Evolutionary conservation across 2,888 invertebrate genomes (phyloP).

Genomic region (Aleiodes testaceus): DNA sequence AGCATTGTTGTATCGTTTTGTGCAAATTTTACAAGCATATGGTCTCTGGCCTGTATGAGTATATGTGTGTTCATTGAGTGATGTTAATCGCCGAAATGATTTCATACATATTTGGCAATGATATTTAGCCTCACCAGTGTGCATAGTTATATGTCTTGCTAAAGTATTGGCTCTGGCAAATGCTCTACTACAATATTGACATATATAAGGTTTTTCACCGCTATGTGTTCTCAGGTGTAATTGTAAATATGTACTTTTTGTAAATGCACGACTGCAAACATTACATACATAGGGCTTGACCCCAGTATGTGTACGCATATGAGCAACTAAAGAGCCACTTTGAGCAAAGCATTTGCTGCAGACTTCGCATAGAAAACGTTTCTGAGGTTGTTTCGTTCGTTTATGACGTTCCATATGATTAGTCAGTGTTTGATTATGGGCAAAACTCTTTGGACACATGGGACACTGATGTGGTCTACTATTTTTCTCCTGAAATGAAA

Average conservation of each 20-base stretch:
- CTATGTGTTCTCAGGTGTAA: conserved; percentile 67
- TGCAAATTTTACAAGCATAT: conserved; percentile 68
- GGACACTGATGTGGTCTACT: conserved; percentile 65
- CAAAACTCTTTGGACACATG: conserved; percentile 67
- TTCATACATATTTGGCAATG: conserved; percentile 68
- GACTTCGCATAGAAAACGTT: conserved; percentile 67
- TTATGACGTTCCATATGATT: conserved; percentile 68
- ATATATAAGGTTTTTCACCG: conserved; percentile 69
- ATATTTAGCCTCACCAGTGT: conserved; percentile 69
- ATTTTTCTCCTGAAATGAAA: conserved; percentile 60
- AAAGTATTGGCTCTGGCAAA: conserved; percentile 69
- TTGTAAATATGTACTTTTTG: conserved; percentile 68
- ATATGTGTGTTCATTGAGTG: conserved; percentile 68
- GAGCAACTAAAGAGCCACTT: conserved; percentile 67
- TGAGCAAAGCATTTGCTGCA: conserved; percentile 70
- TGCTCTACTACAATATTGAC: conserved; percentile 68
- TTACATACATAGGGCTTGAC: conserved; percentile 69
- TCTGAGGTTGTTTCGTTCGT: conserved; percentile 65
- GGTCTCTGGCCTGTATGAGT: conserved; percentile 69
- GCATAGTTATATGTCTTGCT: conserved; percentile 69
- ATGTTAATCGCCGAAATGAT: conserved; percentile 67
- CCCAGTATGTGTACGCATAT: conserved; percentile 69
- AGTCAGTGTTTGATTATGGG: conserved; percentile 63
- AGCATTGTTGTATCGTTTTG: conserved; percentile 66
- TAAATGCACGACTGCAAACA: conserved; percentile 67